A percentile compares a stretch with the other conserved stretches of the same genome.
phyloP scores from a whole-genome alignment of 2,797 vertebrate species.

The Sylvilagus floridanus region DNA sequence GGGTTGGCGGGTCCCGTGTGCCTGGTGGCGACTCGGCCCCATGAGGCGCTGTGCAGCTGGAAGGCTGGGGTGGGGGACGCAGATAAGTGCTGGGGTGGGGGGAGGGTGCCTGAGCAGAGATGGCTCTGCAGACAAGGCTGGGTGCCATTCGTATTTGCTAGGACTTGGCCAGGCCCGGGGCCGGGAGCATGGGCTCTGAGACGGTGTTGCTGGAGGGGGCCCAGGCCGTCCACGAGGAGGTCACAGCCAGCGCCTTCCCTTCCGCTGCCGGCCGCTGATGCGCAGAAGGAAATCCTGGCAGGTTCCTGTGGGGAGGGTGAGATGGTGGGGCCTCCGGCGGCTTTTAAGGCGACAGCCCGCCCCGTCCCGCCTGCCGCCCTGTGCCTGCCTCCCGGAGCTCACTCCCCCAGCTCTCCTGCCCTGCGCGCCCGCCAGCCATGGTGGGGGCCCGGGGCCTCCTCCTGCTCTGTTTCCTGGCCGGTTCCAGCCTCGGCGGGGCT shows the following conservation, averaged over 20 bases:
- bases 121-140: not conserved
- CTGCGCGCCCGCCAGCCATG: constrained; percentile 63
- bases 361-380: constrained; percentile 48
- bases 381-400: constrained; percentile 56
- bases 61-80: not conserved
- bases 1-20: too few species aligned
- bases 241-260: constrained; percentile 90
- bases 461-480: constrained; percentile 65
- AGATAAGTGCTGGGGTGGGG: not conserved
- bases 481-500: not conserved
- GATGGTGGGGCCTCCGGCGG: constrained; percentile 77
- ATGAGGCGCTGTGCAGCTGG: not conserved
- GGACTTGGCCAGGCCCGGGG: not conserved
- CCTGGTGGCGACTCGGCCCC: not conserved
- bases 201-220: not conserved
- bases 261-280: constrained; percentile 89
- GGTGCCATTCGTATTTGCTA: not conserved
- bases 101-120: too few species aligned
- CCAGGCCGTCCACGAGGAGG: constrained; percentile 58
- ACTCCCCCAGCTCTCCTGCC: constrained; percentile 12
- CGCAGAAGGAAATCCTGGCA: constrained; percentile 92
- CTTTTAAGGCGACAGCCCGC: constrained; percentile 79
- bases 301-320: constrained; percentile 91
- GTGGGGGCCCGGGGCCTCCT: constrained; percentile 15
- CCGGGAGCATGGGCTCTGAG: too few species aligned